A percentile compares a stretch with the other conserved stretches of the same genome.
phyloP scores from a whole-genome alignment of 2,113 vertebrate genomes.

The Cairina moschata region DNA sequence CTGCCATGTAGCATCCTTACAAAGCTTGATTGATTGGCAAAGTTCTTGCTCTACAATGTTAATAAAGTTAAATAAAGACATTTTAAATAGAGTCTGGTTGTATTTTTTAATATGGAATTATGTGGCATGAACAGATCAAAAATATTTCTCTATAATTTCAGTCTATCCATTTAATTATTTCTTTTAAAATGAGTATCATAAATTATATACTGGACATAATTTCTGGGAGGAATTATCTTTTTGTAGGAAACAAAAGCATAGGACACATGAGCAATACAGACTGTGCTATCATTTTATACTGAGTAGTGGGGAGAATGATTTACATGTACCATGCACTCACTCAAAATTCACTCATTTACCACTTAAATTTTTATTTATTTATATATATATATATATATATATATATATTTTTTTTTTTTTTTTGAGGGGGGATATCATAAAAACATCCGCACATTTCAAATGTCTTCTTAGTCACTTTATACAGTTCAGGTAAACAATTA shows the following conservation, averaged over 20 bases:
- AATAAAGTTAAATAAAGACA: not conserved
- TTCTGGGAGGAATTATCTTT: not conserved
- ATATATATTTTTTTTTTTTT: not conserved
- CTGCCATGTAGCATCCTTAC: not conserved
- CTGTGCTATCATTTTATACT: not conserved
- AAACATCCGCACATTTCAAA: not conserved
- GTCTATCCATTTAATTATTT: not conserved
- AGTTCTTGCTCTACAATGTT: not conserved
- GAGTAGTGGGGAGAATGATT: not conserved
- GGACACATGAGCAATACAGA: not conserved
- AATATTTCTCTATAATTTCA: not conserved
- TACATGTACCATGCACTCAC: not conserved
- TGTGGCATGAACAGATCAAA: not conserved
- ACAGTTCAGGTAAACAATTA: not conserved
- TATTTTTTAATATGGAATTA: not conserved
- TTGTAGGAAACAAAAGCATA: not conserved
- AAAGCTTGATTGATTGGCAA: not conserved
- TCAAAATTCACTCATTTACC: not conserved
- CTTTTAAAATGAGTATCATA: not conserved
- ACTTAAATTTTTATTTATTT: not conserved
- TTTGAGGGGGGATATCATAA: not conserved
- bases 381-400: no score
- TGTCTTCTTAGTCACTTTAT: constrained; percentile 7
- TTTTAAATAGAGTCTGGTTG: not conserved
- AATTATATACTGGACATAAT: not conserved